Percentiles rank a stretch among this genome's conserved stretches.
These are phyloP conservation scores for Centropus unirufus DNA, from an alignment of 2,113 vertebrate species.

Conservation along the genomic window DNA sequence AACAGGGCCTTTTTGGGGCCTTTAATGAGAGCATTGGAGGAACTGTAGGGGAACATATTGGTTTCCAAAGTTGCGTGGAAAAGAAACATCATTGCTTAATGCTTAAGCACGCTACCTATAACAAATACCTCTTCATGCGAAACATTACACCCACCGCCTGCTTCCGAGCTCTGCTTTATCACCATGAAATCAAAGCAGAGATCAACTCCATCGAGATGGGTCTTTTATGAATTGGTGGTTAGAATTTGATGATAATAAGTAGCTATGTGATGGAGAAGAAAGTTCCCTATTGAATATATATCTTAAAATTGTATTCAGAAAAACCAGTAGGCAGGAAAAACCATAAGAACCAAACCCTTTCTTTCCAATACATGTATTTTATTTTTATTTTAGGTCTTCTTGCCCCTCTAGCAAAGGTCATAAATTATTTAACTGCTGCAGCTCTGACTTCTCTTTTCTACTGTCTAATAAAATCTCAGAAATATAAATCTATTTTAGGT, in stretches of 20 bases:
- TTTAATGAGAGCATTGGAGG: neutral
- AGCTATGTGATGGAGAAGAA: neutral
- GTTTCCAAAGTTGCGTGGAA: conserved; percentile 25
- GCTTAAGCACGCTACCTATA: neutral
- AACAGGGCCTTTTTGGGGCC: neutral
- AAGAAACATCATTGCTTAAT: conserved; percentile 4
- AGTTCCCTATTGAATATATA: neutral
- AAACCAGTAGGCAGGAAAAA: conserved; percentile 31
- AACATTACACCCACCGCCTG: neutral
- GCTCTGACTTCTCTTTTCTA: conserved; percentile 38
- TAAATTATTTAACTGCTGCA: conserved; percentile 61
- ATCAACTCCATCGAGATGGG: neutral
- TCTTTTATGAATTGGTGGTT: neutral
- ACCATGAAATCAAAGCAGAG: neutral
- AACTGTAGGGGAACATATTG: neutral
- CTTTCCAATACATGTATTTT: conserved; percentile 16
- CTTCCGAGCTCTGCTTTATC: neutral
- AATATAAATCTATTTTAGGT: conserved; percentile 58
- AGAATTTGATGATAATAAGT: conserved; percentile 7
- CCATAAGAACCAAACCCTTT: neutral
- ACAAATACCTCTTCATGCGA: neutral
- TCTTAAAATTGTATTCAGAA: neutral
- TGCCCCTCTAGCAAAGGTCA: conserved; percentile 36
- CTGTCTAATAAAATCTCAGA: conserved; percentile 63
- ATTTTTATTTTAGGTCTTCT: conserved; percentile 55